A percentile compares a stretch with the other conserved stretches of the same genome.
Conservation (phyloP, 2,797 vertebrate genomes). For the Sarcophilus harrisii region DNA sequence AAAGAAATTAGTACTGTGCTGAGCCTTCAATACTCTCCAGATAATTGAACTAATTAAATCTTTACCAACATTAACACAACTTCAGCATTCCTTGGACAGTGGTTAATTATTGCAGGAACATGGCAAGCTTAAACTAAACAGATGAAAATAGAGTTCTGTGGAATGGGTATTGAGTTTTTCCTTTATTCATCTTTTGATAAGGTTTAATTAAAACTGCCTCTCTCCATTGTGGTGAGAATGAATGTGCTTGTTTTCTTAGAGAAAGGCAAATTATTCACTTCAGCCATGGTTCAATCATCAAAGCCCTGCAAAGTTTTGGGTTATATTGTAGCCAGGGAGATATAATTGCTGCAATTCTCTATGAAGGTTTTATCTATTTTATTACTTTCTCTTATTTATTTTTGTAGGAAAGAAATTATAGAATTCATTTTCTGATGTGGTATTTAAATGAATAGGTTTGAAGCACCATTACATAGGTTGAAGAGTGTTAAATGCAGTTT, state of each 20-base stretch:
- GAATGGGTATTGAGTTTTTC: constrained; percentile 91
- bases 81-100: constrained; percentile 89
- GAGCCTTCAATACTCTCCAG: constrained; percentile 86
- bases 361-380: constrained; percentile 85
- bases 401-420: constrained; percentile 80
- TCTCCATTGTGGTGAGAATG: constrained; percentile 92
- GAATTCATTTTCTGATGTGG: constrained; percentile 79
- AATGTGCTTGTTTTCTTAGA: constrained; percentile 96
- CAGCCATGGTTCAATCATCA: constrained; percentile 95
- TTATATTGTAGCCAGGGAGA: constrained; percentile 90
- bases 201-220: constrained; percentile 98
- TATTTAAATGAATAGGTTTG: constrained; percentile 67
- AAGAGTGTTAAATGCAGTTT: constrained; percentile 33
- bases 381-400: constrained; percentile 82
- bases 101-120: constrained; percentile 92
- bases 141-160: constrained; percentile 90
- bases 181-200: constrained; percentile 97
- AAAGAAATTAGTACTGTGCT: constrained; percentile 84
- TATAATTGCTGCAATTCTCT: constrained; percentile 90
- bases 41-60: constrained; percentile 92
- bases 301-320: constrained; percentile 91
- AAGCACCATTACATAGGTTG: constrained; percentile 64
- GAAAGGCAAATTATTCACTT: constrained; percentile 95
- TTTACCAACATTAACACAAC: constrained; percentile 91
- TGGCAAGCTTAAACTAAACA: constrained; percentile 90